phyloP scores from a whole-genome alignment of 2,888 invertebrate species.

The Mythimna ferrago region DNA sequence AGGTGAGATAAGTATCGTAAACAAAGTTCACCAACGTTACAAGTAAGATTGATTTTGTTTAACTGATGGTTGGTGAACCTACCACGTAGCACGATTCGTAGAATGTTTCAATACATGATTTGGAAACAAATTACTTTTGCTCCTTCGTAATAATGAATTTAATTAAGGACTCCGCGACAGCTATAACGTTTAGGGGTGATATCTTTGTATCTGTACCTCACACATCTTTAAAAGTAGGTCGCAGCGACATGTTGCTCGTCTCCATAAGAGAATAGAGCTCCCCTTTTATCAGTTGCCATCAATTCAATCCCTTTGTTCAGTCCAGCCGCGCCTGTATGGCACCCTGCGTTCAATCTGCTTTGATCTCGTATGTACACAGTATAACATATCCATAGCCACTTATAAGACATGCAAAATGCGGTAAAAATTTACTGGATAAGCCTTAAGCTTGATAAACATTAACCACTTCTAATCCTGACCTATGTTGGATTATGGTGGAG shows the following conservation, averaged over 20 bases:
- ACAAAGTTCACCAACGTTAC: constrained; percentile 53
- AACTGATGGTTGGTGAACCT: constrained; percentile 4
- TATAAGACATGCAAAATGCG: constrained; percentile 20
- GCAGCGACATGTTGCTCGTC: constrained; percentile 77
- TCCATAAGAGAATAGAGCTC: constrained; percentile 64
- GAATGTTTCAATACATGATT: constrained; percentile 12
- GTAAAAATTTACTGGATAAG: constrained; percentile 26
- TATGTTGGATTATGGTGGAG: constrained; percentile 38
- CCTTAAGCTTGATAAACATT: constrained; percentile 41
- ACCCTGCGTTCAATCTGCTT: constrained; percentile 72
- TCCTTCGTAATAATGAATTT: constrained; percentile 36
- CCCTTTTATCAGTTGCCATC: constrained; percentile 76
- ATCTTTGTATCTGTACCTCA: constrained; percentile 35
- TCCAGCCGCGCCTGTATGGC: constrained; percentile 64
- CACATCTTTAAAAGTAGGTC: constrained; percentile 72
- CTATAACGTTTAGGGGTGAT: constrained; percentile 19
- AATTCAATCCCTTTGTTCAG: constrained; percentile 77
- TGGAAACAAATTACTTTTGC: constrained; percentile 20
- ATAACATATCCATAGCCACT: constrained; percentile 21
- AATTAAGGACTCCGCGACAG: constrained; percentile 31
- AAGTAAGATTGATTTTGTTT: constrained; percentile 32
- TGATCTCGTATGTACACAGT: constrained; percentile 63
- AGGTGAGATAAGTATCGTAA: constrained; percentile 51
- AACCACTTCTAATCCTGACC: constrained; percentile 38
- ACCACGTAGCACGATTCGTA: not conserved